These are phyloP conservation scores for Zoanthus solanderi DNA, from an alignment of 92 coral and sea anemone genomes.

Conservation along the genomic window DNA sequence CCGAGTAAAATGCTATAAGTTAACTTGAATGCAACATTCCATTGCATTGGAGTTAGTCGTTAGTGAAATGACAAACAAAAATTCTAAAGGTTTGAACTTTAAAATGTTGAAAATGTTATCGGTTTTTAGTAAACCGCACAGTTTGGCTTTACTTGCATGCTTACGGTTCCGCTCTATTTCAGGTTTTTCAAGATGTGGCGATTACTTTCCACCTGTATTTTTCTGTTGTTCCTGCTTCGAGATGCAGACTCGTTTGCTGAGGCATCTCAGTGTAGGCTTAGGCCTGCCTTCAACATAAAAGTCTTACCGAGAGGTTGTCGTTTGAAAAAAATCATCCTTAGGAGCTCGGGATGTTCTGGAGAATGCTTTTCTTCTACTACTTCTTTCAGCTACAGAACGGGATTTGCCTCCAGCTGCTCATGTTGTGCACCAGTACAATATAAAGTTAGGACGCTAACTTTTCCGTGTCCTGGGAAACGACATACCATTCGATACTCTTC, in stretches of 20 bases:
- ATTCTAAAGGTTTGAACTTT: no score
- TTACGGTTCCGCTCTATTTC: neutral
- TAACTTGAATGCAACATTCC: no score
- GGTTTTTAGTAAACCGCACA: no score
- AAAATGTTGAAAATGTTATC: no score
- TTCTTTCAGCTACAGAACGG: constrained; percentile 72
- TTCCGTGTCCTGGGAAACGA: constrained; percentile 57
- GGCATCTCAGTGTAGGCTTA: constrained; percentile 36
- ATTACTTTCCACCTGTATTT: neutral
- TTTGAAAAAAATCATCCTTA: constrained; percentile 47
- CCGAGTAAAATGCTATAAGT: no score
- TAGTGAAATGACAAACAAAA: no score
- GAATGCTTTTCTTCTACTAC: constrained; percentile 91
- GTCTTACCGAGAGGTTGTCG: neutral
- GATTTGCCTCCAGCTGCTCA: constrained; percentile 91
- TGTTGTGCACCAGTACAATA: constrained; percentile 88
- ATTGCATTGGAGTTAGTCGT: no score
- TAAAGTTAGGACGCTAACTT: constrained; percentile 31
- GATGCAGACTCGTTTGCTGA: constrained; percentile 51
- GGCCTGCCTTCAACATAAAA: constrained; percentile 15
- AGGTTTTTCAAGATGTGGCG: constrained; percentile 35
- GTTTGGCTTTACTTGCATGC: no score
- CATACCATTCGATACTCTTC: constrained; percentile 59
- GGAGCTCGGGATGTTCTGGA: constrained; percentile 85
- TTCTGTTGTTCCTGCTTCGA: constrained; percentile 36